phyloP scores from a whole-genome alignment of 2,888 invertebrate species.

The Phytoseiulus persimilis region DNA sequence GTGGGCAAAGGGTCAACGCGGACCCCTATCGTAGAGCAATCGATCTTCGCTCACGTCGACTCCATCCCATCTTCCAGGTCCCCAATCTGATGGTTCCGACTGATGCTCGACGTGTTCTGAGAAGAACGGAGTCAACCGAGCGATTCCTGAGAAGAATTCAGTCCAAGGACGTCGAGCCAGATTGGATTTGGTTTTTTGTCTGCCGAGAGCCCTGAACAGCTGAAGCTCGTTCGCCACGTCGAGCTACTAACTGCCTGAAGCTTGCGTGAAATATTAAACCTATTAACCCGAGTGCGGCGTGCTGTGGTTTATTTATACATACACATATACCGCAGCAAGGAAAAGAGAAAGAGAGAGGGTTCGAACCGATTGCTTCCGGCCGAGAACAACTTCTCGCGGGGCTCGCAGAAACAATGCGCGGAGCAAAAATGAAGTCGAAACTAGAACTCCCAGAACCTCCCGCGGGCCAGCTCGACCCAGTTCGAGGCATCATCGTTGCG shows the following conservation, averaged over 20 bases:
- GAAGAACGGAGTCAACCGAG: background rate
- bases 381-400: background rate
- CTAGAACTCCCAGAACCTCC: too few species aligned
- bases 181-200: background rate
- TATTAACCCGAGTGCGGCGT: background rate
- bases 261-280: background rate
- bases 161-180: background rate
- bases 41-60: too few species aligned
- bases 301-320: background rate
- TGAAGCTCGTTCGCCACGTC: background rate
- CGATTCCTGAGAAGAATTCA: background rate
- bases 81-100: background rate
- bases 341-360: background rate
- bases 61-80: background rate
- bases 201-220: background rate
- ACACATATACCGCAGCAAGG: background rate
- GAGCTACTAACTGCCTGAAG: background rate
- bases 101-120: background rate
- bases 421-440: too few species aligned
- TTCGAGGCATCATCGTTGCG: too few species aligned
- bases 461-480: too few species aligned
- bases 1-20: too few species aligned
- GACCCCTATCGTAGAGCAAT: too few species aligned
- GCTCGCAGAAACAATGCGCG: too few species aligned
- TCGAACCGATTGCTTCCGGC: background rate